Base-by-base conservation (phyloP, 1,140 invertebrate species). In the Propsilocerus akamusi region DNA sequence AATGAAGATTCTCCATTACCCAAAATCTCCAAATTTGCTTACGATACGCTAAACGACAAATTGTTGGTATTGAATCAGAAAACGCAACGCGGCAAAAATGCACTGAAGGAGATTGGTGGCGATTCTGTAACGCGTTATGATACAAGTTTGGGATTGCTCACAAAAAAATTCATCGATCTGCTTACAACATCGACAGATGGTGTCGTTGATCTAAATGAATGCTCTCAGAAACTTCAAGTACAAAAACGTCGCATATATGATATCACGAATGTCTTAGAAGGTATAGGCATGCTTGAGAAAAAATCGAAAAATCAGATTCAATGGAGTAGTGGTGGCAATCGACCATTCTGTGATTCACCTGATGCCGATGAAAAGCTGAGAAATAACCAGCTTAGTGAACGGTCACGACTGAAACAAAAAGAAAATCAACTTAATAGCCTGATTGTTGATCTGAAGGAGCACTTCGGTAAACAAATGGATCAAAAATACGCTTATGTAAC, bases 241-340 rank as follows among this genome's bases (percentile, higher is more conserved):
- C 96, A 99, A 71, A 99, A 97, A 63, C 77, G 97, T 58, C 76
- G 97, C 61, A 97, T 99, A 62, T 99, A 99, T 71, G 97, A 99
- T 67, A 99, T 99, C 57, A 99, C 97, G 46, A 99, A 99, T 73
- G 97, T 99, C 4, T 69, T 99, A 51, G 97, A 99, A 72, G 97
- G 97, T 46, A 97, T 99, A 67, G 95, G 95, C 54, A 84, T 99
- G 57, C 81, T 99, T 64, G 92, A 97, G 64, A 99, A 99, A 49
- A 63, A 63, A 49, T 64, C 62, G n/a, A 65, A 94, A 75, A 97
- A 97, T 68, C 92, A 92, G 68, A 96, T 97, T 61, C 90, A 90
- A 64, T 93, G 86, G 88, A 88, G 84, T 68, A 84, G 70, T 68
- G 78, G 76, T 64, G 10, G 34, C 5, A 37, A 49, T 17, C 34